Percentiles rank a stretch among this genome's conserved stretches.
Evolutionary conservation across 1,140 invertebrate genomes (phyloP).

Genomic region (Calycopis cecrops): DNA sequence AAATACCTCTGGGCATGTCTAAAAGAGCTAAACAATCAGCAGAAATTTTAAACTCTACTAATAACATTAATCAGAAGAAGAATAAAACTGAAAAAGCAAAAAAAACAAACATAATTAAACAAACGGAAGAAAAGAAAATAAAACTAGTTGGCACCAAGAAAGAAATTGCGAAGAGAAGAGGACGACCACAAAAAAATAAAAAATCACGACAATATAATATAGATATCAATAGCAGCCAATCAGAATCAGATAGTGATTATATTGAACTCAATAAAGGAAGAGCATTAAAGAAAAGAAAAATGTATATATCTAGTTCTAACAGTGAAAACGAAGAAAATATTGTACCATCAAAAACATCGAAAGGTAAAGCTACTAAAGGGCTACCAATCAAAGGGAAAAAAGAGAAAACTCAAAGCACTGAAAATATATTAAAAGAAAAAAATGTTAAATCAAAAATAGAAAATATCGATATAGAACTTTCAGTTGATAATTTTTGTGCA

Average conservation of each 20-base stretch:
- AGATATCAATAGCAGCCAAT: conserved; percentile 25
- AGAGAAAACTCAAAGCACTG: conserved; percentile 21
- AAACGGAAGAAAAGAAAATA: conserved; percentile 24
- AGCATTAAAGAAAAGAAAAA: too few species aligned
- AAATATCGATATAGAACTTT: conserved; percentile 28
- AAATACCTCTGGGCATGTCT: conserved; percentile 26
- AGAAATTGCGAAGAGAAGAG: conserved; percentile 25
- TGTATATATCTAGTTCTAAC: too few species aligned
- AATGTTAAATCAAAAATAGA: conserved; percentile 36
- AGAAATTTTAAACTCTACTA: conserved; percentile 33
- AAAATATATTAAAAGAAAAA: conserved; percentile 28
- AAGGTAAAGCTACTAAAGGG: too few species aligned
- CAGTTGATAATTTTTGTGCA: too few species aligned
- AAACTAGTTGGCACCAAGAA: conserved; percentile 20
- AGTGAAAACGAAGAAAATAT: too few species aligned
- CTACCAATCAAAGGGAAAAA: too few species aligned
- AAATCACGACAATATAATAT: conserved; percentile 24
- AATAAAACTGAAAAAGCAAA: conserved; percentile 24
- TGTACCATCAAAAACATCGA: too few species aligned
- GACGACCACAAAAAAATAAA: conserved; percentile 24
- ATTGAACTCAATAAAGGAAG: too few species aligned
- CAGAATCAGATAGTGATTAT: too few species aligned
- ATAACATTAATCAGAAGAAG: conserved; percentile 31
- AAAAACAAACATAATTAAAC: conserved; percentile 23
- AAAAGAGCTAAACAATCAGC: conserved; percentile 33